phyloP scores from a whole-genome alignment of 2,113 vertebrate genomes.

The Pithys albifrons region DNA sequence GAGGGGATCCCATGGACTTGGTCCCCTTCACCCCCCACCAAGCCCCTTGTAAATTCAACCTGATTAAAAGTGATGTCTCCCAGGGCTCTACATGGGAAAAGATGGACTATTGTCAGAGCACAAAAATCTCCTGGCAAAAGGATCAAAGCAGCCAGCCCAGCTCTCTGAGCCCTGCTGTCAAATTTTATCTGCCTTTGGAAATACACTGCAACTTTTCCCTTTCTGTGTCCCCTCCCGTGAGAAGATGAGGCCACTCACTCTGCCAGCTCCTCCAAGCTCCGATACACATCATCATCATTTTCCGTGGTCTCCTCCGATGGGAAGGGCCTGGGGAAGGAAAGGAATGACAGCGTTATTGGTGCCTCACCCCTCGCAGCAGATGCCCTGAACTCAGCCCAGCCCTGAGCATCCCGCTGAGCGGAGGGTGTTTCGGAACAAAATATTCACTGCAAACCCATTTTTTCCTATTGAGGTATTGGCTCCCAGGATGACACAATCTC shows the following conservation, averaged over 20 bases:
- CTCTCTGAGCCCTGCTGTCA: neutral
- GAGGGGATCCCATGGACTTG: neutral
- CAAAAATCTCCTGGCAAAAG: neutral
- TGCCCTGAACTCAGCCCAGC: neutral
- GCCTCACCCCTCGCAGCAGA: neutral
- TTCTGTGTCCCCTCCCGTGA: accelerated
- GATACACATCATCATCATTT: conserved; percentile 93
- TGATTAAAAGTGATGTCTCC: neutral
- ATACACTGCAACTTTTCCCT: neutral
- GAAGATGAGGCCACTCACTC: conserved; percentile 82
- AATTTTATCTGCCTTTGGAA: neutral
- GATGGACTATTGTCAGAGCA: neutral
- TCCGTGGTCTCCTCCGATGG: conserved; percentile 93
- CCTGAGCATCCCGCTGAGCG: neutral
- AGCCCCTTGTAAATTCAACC: neutral
- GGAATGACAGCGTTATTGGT: neutral
- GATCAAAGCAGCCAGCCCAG: neutral
- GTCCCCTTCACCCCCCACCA: neutral
- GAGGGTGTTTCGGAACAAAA: neutral
- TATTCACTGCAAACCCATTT: neutral
- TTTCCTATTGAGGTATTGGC: neutral
- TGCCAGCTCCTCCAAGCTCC: conserved; percentile 96
- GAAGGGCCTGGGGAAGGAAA: conserved; percentile 82
- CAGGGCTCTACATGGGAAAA: neutral
- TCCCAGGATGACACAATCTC: neutral